Conservation (phyloP, 2,113 vertebrate genomes). For the Cricetomys ansorgei region DNA sequence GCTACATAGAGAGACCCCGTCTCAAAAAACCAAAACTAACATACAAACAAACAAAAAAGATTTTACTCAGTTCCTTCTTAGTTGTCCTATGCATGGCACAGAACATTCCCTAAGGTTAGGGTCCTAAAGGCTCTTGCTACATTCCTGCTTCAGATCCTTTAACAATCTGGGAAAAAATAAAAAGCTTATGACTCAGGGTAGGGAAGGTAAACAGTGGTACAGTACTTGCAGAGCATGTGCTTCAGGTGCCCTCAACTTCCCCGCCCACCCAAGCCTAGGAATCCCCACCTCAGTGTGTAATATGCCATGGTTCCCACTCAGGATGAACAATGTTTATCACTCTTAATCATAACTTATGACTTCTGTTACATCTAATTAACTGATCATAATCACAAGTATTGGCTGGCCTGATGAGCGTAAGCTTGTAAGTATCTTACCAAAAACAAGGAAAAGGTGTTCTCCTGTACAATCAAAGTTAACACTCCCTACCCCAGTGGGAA, state of each 20-base stretch:
- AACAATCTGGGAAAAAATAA: conserved; percentile 23
- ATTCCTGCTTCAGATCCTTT: background rate
- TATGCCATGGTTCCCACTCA: background rate
- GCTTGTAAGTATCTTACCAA: background rate
- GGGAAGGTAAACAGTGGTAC: background rate
- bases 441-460: conserved; percentile 9
- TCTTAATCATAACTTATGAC: background rate
- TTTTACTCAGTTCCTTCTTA: background rate
- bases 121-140: background rate
- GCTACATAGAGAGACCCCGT: background rate
- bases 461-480: background rate
- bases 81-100: background rate
- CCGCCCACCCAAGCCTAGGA: background rate
- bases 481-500: background rate
- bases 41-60: background rate
- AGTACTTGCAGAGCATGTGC: too few relatives aligned
- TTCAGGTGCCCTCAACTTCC: background rate
- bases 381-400: background rate
- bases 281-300: background rate
- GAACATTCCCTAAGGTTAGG: background rate
- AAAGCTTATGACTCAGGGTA: background rate
- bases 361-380: background rate
- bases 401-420: background rate
- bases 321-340: background rate
- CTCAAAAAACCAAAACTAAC: background rate